Base-by-base conservation (phyloP, 2,113 vertebrate species). In the Cairina moschata region DNA sequence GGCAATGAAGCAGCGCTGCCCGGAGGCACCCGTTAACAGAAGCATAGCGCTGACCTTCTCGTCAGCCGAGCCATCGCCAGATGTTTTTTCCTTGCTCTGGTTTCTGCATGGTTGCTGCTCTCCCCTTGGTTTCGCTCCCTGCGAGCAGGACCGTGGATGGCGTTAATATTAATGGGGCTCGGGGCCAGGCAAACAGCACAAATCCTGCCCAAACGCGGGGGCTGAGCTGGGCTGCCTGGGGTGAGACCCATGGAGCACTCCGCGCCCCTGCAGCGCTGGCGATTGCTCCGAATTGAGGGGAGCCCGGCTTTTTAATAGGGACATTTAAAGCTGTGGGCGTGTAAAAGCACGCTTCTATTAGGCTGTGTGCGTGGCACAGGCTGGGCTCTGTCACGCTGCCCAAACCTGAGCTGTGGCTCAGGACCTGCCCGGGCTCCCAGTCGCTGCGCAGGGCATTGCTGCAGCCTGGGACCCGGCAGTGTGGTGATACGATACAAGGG, bases 281-380 rank as follows among this genome's bases (percentile, higher is more conserved):
- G 0, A 85, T 86, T 78, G 32, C 40, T 63, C 74, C 69, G 58
- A 92, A 71, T 42, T 0, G 0, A 83, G 74, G 36, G 63, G 78
- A 90, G 62, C 0, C 15, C 36, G 34, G 48, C 58, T 88, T 83
- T 91, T 72, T 11, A 63, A 91, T 59, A 83, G 77, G 67, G 55
- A 26, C 4, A 2, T 83, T 90, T 88, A 46, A 89, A 91, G 73
- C 50, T 75, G 77, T 50, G 66, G 63, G 88, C 18, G 78, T 66
- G 21, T 93, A 74, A 91, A 93, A 88, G 88, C 83, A 93, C 93
- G 46, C 77, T 82, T 82, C 91, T 91, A 62, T 95, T 69, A 52
- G 92, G 34, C 65, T 59, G 18, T 6, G 1, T 42, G 74, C 63
- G 62, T 93, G 65, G 89, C 52, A 76, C 80, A 77, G 86, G 75